Base-by-base conservation (phyloP, 2,113 vertebrate species). In the Dicerorhinus sumatrensis region DNA sequence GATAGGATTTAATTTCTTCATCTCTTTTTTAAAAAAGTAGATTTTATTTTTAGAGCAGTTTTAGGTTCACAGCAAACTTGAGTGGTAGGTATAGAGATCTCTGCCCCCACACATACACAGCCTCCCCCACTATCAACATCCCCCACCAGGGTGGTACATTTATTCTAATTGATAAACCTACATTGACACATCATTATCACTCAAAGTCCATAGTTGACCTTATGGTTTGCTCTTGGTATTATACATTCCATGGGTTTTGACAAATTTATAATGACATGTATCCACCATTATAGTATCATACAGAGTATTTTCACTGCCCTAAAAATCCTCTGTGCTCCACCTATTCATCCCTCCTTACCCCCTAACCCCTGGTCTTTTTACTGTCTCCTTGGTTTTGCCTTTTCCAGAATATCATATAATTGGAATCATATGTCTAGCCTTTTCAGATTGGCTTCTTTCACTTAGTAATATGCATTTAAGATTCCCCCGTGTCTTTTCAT, bases 1-100 rank as follows among this genome's bases (percentile, higher is more conserved):
- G 75, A 58, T 33, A 91, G 20, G 4, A 82, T 81, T 96, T 84
- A 48, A 11, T 94, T 95, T 93, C 85, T 95, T 92, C 60, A 72
- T 56, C 23, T 51, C 10, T 48, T 72, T 85, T 20, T 0, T 13
- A 58, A 83, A 97, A 77, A 62, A 48, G 60, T 18, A 77, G n/a
- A 62, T 11, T 69, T 14, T 33, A 46, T 89, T 93, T 94, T 81
- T 42, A 90, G 31, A 75, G 25, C 48, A 42, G 17, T 72, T 97
- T 94, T 84, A 79, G 36, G n/a, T 70, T 97, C 25, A 82, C 12
- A 65, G 88, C 21, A 95, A 95, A 83, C 79, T 9, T 54, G 14
- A 95, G 6, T 42, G 90, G 51, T 46, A 79, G 63, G 23, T 18
- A 36, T 3, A 23, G n/a, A 72, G 20, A n/a, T 21, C 46, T 82